phyloP scores from a whole-genome alignment of 2,888 invertebrate species.

The Campoletis raptor region DNA sequence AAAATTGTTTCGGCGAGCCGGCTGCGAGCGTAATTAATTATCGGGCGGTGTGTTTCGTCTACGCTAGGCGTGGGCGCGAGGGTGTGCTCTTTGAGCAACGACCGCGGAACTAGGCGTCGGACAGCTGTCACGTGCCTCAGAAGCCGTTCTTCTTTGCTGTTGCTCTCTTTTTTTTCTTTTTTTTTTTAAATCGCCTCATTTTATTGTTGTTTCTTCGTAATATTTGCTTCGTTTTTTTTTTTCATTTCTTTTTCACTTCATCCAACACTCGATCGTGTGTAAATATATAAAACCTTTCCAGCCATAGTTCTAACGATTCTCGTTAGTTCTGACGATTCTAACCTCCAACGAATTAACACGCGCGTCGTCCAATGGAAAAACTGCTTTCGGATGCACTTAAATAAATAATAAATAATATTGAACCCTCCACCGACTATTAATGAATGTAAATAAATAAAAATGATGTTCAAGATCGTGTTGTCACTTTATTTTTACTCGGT shows the following conservation, averaged over 20 bases:
- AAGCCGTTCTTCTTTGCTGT: conserved; percentile 56
- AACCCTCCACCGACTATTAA: no score
- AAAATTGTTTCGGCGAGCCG: conserved; percentile 55
- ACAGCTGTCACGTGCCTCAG: conserved; percentile 67
- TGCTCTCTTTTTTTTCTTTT: conserved; percentile 44
- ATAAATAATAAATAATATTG: no score
- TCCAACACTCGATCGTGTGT: conserved; percentile 12
- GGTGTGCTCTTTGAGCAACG: conserved; percentile 49
- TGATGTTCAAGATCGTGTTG: no score
- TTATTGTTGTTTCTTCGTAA: background rate
- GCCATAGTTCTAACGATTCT: background rate
- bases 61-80: conserved; percentile 59
- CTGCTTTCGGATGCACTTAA: no score
- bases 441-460: no score
- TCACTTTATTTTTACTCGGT: no score
- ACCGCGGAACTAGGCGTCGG: conserved; percentile 37
- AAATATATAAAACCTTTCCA: background rate
- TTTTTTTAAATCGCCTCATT: conserved; percentile 43
- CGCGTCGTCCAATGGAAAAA: no score
- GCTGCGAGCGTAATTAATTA: conserved; percentile 63
- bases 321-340: no score
- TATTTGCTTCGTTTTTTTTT: conserved; percentile 1
- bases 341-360: no score
- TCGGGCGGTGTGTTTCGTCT: conserved; percentile 61
- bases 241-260: background rate